Percentiles rank a stretch among this genome's conserved stretches.
Evolutionary conservation across 2,113 vertebrate genomes (phyloP).

Genomic region (Plectropomus leopardus): DNA sequence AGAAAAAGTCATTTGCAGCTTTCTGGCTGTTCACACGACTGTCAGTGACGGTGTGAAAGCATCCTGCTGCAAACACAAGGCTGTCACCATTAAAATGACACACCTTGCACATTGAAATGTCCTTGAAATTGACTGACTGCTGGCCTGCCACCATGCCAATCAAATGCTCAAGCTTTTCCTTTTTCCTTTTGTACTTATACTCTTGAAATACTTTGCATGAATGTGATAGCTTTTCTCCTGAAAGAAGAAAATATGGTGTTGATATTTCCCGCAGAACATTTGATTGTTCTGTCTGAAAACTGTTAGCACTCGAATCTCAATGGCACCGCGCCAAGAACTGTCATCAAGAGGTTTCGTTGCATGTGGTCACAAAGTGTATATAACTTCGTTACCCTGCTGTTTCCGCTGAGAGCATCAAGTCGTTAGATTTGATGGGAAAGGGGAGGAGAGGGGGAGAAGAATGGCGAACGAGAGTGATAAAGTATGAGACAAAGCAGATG

Average conservation of each 20-base stretch:
- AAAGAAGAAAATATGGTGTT: slow-evolving; percentile 14
- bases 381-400: slow-evolving; percentile 18
- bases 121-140: slow-evolving; percentile 16
- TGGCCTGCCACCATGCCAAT: slow-evolving; percentile 3
- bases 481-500: slow-evolving; percentile 17
- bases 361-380: slow-evolving; percentile 8
- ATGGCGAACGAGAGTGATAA: not conserved
- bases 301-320: slow-evolving; percentile 5
- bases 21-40: slow-evolving; percentile 47
- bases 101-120: slow-evolving; percentile 17
- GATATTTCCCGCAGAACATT: slow-evolving; percentile 8
- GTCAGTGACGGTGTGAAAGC: slow-evolving; percentile 29
- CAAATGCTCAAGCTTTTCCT: not conserved
- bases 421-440: not conserved
- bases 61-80: slow-evolving; percentile 32
- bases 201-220: slow-evolving; percentile 11
- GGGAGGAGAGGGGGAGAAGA: not conserved
- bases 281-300: slow-evolving; percentile 26
- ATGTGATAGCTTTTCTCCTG: slow-evolving; percentile 1
- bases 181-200: not conserved
- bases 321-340: not conserved
- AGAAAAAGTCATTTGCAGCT: slow-evolving; percentile 57
- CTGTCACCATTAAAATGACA: slow-evolving; percentile 41
- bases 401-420: slow-evolving; percentile 24
- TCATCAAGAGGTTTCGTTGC: slow-evolving; percentile 2